Percentiles rank a stretch among this genome's conserved stretches.
phyloP scores from a whole-genome alignment of 2,888 invertebrate genomes.

The Drosophila leonis region DNA sequence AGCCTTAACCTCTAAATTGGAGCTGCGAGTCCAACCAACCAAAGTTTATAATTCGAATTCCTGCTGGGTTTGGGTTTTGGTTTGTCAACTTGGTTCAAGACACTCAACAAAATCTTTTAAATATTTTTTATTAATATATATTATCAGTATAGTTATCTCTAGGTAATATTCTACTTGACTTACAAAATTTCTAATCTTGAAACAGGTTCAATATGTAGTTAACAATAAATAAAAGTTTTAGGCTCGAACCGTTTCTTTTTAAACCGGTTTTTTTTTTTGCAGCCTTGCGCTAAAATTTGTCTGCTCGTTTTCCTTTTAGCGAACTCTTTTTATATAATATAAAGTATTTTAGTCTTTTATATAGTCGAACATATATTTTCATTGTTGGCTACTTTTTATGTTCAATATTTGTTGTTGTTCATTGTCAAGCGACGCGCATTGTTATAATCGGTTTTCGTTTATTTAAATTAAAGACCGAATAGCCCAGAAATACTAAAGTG shows the following conservation, averaged over 20 bases:
- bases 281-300: constrained; percentile 6
- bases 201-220: too few species aligned
- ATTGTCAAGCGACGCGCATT: constrained; percentile 43
- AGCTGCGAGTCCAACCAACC: background rate
- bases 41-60: background rate
- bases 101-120: too few species aligned
- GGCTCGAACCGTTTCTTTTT: constrained; percentile 6
- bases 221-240: background rate
- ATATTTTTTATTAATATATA: background rate
- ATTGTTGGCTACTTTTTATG: constrained; percentile 67
- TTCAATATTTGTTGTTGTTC: constrained; percentile 47
- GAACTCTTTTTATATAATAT: constrained; percentile 6
- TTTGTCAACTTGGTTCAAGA: background rate
- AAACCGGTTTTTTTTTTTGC: constrained; percentile 4
- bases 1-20: constrained; percentile 55
- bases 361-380: constrained; percentile 10
- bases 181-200: constrained; percentile 1
- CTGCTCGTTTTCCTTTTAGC: constrained; percentile 22
- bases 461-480: constrained; percentile 9
- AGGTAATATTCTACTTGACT: too few species aligned
- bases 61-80: background rate
- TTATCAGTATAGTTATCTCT: too few species aligned
- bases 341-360: constrained; percentile 5
- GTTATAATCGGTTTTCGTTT: constrained; percentile 20
- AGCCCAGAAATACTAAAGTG: constrained; percentile 14